A percentile compares a stretch with the other conserved stretches of the same genome.
Evolutionary conservation across 2,113 vertebrate species (phyloP).

Genomic region (Boleophthalmus pectinirostris): DNA sequence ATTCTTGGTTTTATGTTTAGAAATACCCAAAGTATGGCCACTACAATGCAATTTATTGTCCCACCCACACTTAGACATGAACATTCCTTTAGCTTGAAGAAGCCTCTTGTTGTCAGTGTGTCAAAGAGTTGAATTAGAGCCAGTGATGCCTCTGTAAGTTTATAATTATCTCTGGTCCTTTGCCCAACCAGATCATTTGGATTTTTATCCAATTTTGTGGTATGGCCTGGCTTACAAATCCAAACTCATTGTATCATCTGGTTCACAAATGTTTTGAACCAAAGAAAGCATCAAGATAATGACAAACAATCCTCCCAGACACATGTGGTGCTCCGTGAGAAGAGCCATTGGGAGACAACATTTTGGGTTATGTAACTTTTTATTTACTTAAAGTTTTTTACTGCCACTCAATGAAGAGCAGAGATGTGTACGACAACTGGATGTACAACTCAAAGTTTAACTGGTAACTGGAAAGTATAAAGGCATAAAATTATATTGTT

Average conservation of each 20-base stretch:
- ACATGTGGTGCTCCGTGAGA: slow-evolving; percentile 4
- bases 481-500: not conserved
- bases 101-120: slow-evolving; percentile 45
- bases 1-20: not conserved
- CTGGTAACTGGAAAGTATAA: not conserved
- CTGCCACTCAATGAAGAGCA: slow-evolving; percentile 2
- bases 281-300: slow-evolving; percentile 16
- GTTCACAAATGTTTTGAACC: slow-evolving; percentile 19
- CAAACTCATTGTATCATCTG: slow-evolving; percentile 6
- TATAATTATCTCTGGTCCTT: slow-evolving; percentile 42
- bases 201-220: slow-evolving; percentile 19
- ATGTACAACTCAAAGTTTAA: not conserved
- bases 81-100: slow-evolving; percentile 68
- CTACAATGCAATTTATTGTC: not conserved
- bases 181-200: slow-evolving; percentile 37
- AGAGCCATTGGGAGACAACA: not conserved
- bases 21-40: not conserved
- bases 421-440: not conserved
- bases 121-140: not conserved
- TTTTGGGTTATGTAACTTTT: slow-evolving; percentile 1
- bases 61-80: slow-evolving; percentile 9
- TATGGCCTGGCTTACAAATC: slow-evolving; percentile 1
- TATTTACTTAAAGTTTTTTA: slow-evolving; percentile 10
- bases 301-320: not conserved
- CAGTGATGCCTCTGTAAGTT: slow-evolving; percentile 7